Evolutionary conservation across 1,140 invertebrate genomes (phyloP).

Genomic region (Rhagoletis zephyria): DNA sequence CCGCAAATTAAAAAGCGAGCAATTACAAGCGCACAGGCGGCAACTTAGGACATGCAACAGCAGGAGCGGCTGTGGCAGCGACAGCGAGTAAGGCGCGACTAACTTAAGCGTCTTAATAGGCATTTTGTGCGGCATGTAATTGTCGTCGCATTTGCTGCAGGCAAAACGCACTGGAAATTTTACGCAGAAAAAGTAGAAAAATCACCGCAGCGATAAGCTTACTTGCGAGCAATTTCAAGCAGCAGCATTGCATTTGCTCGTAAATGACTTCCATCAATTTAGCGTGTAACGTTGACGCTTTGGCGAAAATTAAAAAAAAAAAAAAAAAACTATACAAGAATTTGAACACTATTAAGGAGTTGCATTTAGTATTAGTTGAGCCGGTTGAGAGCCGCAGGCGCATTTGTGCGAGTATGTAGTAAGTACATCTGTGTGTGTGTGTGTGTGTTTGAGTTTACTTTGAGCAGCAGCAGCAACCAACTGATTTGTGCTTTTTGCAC

Average conservation of each 20-base stretch:
- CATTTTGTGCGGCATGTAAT: slow-evolving; percentile 36
- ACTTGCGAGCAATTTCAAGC: background rate
- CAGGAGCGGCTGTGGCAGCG: background rate
- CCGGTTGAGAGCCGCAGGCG: background rate
- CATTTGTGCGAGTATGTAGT: background rate
- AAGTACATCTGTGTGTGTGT: too few relatives aligned
- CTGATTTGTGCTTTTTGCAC: too few relatives aligned
- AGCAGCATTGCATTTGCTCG: background rate
- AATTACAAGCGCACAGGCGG: slow-evolving; percentile 46
- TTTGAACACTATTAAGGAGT: background rate
- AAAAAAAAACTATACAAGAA: slow-evolving; percentile 19
- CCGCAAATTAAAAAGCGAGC: slow-evolving; percentile 37
- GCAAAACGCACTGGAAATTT: background rate
- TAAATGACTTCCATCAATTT: slow-evolving; percentile 37
- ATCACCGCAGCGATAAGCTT: background rate
- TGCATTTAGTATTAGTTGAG: background rate
- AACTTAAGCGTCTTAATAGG: slow-evolving; percentile 1
- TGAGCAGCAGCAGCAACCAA: too few relatives aligned
- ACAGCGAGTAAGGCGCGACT: background rate
- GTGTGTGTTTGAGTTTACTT: too few relatives aligned
- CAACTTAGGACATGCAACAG: slow-evolving; percentile 1
- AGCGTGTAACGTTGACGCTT: background rate
- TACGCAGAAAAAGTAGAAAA: slow-evolving; percentile 18
- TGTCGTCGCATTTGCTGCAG: slow-evolving; percentile 34
- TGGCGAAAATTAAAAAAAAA: background rate